A percentile compares a stretch with the other conserved stretches of the same genome.
phyloP scores from a whole-genome alignment of 2,113 vertebrate species.

The Ctenodactylus gundi region DNA sequence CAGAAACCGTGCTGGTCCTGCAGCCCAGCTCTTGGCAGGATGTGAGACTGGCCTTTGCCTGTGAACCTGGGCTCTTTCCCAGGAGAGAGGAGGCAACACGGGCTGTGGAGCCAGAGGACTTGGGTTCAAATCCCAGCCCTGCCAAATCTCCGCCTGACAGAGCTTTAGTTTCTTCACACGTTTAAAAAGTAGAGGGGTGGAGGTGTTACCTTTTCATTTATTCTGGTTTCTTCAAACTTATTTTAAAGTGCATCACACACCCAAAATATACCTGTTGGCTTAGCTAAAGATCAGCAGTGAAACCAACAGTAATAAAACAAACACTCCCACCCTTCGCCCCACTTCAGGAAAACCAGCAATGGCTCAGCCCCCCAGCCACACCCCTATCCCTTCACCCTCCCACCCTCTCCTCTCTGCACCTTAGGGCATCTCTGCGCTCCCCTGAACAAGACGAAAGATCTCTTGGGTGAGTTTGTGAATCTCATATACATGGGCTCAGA shows the following conservation, averaged over 20 bases:
- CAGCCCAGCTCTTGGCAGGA: rapidly evolving
- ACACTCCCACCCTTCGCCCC: no score
- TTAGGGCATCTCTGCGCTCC: not conserved
- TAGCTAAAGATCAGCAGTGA: not conserved
- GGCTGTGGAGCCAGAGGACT: no score
- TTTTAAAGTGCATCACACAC: not conserved
- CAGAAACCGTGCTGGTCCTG: rapidly evolving
- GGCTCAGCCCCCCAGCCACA: no score
- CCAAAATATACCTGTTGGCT: rapidly evolving
- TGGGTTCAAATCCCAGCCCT: not conserved
- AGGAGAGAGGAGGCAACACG: rapidly evolving
- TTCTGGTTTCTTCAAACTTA: not conserved
- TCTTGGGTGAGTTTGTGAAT: not conserved
- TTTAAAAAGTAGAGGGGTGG: not conserved
- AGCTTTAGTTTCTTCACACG: not conserved
- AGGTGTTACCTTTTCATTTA: not conserved
- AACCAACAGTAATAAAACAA: no score
- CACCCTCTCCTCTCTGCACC: not conserved
- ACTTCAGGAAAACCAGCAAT: no score
- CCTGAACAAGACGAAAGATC: rapidly evolving
- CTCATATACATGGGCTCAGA: rapidly evolving
- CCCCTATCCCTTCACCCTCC: no score
- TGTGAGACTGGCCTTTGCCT: not conserved
- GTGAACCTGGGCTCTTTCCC: not conserved
- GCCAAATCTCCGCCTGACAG: not conserved